Evolutionary conservation across 2,888 invertebrate genomes (phyloP).

Genomic region (Dasypolia templi): DNA sequence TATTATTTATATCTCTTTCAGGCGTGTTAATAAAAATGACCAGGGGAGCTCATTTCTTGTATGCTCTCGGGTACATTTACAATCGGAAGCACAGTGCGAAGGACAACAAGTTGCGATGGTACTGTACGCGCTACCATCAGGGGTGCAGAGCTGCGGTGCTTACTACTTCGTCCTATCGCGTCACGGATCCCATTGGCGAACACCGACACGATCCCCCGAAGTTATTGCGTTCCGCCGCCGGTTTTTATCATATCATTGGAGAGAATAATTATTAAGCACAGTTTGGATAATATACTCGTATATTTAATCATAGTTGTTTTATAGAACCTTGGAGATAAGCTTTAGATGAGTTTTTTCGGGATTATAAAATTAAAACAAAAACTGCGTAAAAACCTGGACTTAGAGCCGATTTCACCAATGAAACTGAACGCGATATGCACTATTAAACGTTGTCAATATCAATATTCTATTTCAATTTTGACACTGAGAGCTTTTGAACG

Average conservation of each 20-base stretch:
- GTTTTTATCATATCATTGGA: constrained; percentile 24
- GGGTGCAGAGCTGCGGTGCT: constrained; percentile 49
- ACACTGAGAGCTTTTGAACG: too few relatives aligned
- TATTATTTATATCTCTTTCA: constrained; percentile 19
- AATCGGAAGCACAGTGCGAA: constrained; percentile 36
- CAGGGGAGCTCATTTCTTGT: constrained; percentile 3
- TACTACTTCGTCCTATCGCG: constrained; percentile 23
- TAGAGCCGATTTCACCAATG: too few relatives aligned
- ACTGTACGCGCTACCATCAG: constrained; percentile 51
- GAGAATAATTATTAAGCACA: background rate
- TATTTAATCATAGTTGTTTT: background rate
- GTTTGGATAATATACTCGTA: background rate
- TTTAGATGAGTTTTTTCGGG: background rate
- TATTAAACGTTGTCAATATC: too few relatives aligned
- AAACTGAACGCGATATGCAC: too few relatives aligned
- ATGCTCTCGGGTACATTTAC: constrained; percentile 24
- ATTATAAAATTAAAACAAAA: too few relatives aligned
- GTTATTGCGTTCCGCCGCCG: constrained; percentile 10
- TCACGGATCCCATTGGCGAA: constrained; percentile 6
- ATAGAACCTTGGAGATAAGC: background rate
- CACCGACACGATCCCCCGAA: constrained; percentile 25
- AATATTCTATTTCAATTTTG: too few relatives aligned
- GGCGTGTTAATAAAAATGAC: constrained; percentile 28
- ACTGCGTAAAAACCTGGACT: too few relatives aligned
- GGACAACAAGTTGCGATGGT: constrained; percentile 32